Evolutionary conservation across 2,797 vertebrate genomes (phyloP).

Genomic region (Lagorchestes hirsutus): DNA sequence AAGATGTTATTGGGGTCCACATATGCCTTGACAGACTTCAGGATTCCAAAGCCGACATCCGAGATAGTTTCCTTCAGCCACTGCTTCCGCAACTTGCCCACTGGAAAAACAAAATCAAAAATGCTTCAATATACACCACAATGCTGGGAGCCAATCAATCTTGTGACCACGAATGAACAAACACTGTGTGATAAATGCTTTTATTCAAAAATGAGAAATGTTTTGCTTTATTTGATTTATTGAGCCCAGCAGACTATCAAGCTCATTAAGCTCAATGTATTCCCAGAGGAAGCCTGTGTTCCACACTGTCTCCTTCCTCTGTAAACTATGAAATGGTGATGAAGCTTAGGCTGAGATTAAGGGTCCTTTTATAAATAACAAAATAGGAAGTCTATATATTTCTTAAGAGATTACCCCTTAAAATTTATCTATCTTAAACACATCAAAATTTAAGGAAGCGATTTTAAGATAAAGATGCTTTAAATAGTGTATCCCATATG

Average conservation of each 20-base stretch:
- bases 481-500: conserved; percentile 25
- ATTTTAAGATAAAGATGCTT: conserved; percentile 61
- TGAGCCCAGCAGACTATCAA: conserved; percentile 99
- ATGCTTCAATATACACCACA: conserved; percentile 94
- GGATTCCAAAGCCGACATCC: conserved; percentile 96
- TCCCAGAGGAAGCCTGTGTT: conserved; percentile 95
- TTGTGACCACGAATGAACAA: conserved; percentile 98
- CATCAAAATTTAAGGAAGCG: conserved; percentile 54
- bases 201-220: conserved; percentile 99
- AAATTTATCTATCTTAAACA: conserved; percentile 69
- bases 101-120: conserved; percentile 91
- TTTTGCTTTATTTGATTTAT: conserved; percentile 99
- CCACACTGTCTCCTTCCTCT: conserved; percentile 86
- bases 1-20: conserved; percentile 99
- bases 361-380: conserved; percentile 80
- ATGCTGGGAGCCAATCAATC: conserved; percentile 97
- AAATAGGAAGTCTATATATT: conserved; percentile 77
- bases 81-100: conserved; percentile 98
- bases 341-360: conserved; percentile 82
- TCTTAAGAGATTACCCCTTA: conserved; percentile 71
- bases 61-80: conserved; percentile 98
- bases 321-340: conserved; percentile 87
- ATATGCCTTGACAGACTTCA: conserved; percentile 97
- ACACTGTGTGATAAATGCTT: conserved; percentile 99
- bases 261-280: conserved; percentile 98